These are phyloP conservation scores for Goniozus legneri DNA, from an alignment of 1,140 invertebrate species.

Conservation along the genomic window DNA sequence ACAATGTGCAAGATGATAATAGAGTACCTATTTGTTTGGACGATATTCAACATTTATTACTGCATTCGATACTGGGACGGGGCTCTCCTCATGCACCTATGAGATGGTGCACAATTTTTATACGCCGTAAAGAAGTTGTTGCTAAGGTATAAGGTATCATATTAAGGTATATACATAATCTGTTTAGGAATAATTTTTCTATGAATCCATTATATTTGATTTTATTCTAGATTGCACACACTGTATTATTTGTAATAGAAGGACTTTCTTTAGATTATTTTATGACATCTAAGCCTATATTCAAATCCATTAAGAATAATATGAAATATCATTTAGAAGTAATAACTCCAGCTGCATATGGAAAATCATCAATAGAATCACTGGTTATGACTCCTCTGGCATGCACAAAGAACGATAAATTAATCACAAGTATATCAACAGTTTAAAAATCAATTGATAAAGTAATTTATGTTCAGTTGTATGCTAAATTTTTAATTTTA, in stretches of 20 bases:
- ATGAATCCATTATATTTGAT: conserved; percentile 1
- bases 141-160: neutral
- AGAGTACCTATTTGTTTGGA: conserved; percentile 74
- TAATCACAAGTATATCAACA: conserved; percentile 58
- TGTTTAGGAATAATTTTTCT: too few relatives aligned
- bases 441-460: too few relatives aligned
- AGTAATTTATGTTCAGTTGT: conserved; percentile 4
- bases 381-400: conserved; percentile 72
- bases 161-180: too few relatives aligned
- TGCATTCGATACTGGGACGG: conserved; percentile 72
- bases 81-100: conserved; percentile 65
- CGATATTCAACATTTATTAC: conserved; percentile 78
- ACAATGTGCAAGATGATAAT: conserved; percentile 44
- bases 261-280: conserved; percentile 73
- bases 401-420: conserved; percentile 60
- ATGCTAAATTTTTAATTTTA: conserved; percentile 22
- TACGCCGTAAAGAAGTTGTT: conserved; percentile 59
- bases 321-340: conserved; percentile 70
- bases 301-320: conserved; percentile 58
- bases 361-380: conserved; percentile 71
- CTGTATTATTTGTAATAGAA: conserved; percentile 75
- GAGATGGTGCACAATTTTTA: conserved; percentile 83
- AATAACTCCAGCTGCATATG: conserved; percentile 67
- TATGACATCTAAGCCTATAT: conserved; percentile 61
- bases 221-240: conserved; percentile 52